Conservation (phyloP, 2,113 vertebrate genomes). For the Sylvia atricapilla region DNA sequence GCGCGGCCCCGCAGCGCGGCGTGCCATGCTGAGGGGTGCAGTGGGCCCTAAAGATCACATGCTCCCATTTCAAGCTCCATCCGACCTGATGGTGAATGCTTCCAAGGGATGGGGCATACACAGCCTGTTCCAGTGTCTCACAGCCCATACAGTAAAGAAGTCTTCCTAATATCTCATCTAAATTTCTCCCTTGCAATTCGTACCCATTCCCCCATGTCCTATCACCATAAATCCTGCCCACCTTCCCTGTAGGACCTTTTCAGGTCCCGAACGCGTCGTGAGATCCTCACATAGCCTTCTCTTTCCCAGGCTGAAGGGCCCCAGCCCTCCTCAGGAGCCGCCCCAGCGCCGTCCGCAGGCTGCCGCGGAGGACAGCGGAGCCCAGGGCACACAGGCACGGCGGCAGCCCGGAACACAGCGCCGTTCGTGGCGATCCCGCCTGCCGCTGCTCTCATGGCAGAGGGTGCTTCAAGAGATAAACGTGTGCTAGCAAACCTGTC, state of each 20-base stretch:
- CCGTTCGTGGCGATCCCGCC: accelerated
- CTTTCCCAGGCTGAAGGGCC: no score
- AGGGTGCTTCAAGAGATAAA: no score
- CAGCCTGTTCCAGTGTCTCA: background rate
- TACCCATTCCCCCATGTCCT: background rate
- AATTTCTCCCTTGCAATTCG: background rate
- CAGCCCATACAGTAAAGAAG: background rate
- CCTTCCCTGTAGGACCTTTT: background rate
- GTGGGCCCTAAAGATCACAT: accelerated
- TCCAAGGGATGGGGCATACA: background rate
- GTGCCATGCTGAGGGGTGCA: accelerated
- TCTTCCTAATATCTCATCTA: no score
- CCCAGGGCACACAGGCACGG: background rate
- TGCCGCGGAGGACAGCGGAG: accelerated
- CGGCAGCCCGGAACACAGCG: background rate
- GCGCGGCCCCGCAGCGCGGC: no score
- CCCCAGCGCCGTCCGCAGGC: background rate
- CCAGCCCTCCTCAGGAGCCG: background rate
- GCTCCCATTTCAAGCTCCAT: background rate
- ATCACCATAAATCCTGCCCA: no score
- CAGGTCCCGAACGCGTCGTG: no score
- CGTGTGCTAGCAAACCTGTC: background rate
- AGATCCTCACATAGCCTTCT: background rate
- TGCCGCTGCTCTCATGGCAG: background rate
- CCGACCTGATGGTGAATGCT: background rate